Percentiles rank a stretch among this genome's conserved stretches.
phyloP scores from a whole-genome alignment of 2,888 invertebrate species.

The Craniophora ligustri region DNA sequence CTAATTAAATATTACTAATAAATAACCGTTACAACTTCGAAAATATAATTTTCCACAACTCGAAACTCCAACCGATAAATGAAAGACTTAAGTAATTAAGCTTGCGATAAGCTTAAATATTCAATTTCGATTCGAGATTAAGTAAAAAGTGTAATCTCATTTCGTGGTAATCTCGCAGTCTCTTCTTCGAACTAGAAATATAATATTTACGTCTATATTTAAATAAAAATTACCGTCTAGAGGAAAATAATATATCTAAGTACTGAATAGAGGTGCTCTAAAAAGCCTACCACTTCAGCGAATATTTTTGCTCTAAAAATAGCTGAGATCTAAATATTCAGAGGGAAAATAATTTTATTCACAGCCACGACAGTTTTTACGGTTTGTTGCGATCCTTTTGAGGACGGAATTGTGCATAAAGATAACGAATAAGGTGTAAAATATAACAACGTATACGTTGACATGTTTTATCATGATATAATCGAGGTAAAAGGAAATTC shows the following conservation, averaged over 20 bases:
- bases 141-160: not conserved
- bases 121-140: not conserved
- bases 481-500: too few species aligned
- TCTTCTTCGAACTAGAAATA: not conserved
- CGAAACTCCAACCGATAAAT: slow-evolving; percentile 33
- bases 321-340: not conserved
- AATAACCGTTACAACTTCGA: slow-evolving; percentile 13
- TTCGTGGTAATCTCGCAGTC: slow-evolving; percentile 13
- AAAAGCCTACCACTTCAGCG: not conserved
- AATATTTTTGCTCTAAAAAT: not conserved
- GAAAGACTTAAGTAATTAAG: slow-evolving; percentile 32
- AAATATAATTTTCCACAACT: slow-evolving; percentile 20
- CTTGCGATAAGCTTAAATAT: too few species aligned
- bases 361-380: not conserved
- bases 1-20: slow-evolving; percentile 22
- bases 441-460: too few species aligned
- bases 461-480: too few species aligned
- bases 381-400: not conserved
- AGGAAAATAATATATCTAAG: not conserved
- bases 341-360: slow-evolving; percentile 1
- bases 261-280: not conserved
- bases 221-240: slow-evolving; percentile 9
- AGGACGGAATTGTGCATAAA: not conserved
- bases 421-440: not conserved
- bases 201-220: slow-evolving; percentile 20